Conservation (phyloP, 2,113 vertebrate genomes). For the Chamaea fasciata region DNA sequence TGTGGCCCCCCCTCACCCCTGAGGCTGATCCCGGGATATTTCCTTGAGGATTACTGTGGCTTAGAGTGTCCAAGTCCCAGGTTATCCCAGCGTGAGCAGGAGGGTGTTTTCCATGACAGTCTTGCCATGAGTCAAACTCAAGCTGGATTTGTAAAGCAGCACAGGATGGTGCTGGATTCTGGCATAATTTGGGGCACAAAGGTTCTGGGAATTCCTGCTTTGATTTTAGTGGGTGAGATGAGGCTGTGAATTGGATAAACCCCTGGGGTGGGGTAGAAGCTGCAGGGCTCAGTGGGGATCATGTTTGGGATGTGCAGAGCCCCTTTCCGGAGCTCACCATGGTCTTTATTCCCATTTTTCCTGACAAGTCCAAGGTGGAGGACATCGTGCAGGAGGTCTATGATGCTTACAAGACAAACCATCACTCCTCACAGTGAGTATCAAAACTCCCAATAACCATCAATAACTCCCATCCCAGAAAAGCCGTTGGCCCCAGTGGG, state of each 20-base stretch:
- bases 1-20: neutral
- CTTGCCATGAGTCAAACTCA: neutral
- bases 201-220: neutral
- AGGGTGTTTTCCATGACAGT: neutral
- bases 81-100: fast-evolving
- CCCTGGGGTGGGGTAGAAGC: no score
- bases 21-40: neutral
- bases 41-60: neutral
- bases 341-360: neutral
- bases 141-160: neutral
- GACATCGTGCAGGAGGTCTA: constrained; percentile 84
- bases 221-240: neutral
- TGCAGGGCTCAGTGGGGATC: fast-evolving
- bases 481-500: fast-evolving
- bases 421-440: constrained; percentile 80
- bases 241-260: fast-evolving
- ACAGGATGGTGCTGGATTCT: neutral
- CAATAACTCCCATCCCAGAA: neutral
- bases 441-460: neutral
- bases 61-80: neutral
- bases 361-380: constrained; percentile 85
- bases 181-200: neutral
- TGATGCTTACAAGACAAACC: constrained; percentile 81
- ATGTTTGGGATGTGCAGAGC: fast-evolving
- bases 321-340: neutral